Conservation (phyloP, 2,113 vertebrate genomes). For the Lasiurus borealis region DNA sequence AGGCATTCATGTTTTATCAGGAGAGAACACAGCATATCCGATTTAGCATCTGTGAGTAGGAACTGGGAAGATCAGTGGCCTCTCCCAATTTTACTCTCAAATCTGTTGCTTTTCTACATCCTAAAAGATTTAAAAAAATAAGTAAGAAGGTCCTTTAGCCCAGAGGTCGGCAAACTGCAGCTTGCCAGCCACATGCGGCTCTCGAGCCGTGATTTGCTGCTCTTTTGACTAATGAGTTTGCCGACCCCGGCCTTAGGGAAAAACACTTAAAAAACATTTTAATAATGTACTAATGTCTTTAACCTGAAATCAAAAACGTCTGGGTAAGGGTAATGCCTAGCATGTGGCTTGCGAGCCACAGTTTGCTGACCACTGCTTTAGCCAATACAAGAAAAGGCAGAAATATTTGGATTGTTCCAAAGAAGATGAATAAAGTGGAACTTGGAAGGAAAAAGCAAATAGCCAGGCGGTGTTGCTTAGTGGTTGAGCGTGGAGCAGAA, state of each 20-base stretch:
- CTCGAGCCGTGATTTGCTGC: no score
- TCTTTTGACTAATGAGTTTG: no score
- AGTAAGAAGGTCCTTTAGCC: slow-evolving; percentile 2
- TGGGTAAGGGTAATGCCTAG: no score
- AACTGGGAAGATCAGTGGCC: slow-evolving; percentile 6
- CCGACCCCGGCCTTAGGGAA: no score
- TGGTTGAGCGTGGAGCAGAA: no score
- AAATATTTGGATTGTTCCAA: slow-evolving; percentile 15
- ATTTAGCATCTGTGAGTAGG: neutral
- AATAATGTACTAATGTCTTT: no score
- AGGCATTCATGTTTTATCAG: slow-evolving; percentile 1
- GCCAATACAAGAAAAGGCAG: neutral
- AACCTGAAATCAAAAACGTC: no score
- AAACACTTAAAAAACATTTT: no score
- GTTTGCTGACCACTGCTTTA: neutral
- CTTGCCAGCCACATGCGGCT: no score
- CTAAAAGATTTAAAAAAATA: slow-evolving; percentile 2
- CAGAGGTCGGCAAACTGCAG: no score
- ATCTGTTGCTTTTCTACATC: slow-evolving; percentile 9
- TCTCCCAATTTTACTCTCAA: neutral
- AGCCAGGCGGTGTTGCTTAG: neutral
- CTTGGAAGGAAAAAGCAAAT: neutral
- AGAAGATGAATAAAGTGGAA: slow-evolving; percentile 19
- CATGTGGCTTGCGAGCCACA: no score
- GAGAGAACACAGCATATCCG: slow-evolving; percentile 22